Evolutionary conservation across 2,113 vertebrate species (phyloP), one percentile per base, ranked within the genome.

Genomic region (Gorsachius goisagi): DNA sequence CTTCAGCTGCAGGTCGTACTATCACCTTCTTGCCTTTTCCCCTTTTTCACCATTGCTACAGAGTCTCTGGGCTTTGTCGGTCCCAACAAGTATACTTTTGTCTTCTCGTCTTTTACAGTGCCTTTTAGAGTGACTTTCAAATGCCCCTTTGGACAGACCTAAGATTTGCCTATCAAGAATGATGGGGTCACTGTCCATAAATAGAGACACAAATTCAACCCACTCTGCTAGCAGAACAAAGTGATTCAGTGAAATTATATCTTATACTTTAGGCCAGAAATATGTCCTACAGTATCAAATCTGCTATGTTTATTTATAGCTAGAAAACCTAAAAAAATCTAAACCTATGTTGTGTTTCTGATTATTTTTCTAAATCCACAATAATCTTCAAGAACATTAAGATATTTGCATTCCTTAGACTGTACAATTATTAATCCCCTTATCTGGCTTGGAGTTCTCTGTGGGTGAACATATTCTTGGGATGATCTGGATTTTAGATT

Each of bases 331-430:
- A 45, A 83, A 92, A 96, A 83, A 93, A 64, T 53, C 71, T 89
- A 97, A 98, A 96, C 96, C 94, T 94, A 60, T 95, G 91, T 96
- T 95, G 92, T 91, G 30, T 74, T 95, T 96, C 82, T 97, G 94
- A 98, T 98, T 97, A 95, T 97, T 97, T 97, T 97, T 94, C 91
- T 97, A 97, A 98, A 97, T 98, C 95, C 95, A 88, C 78, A 87
- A 50, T 98, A 98, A 98, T 98, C 97, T 97, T 96, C 85, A 95
- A 94, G 96, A 97, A 97, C 56, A 95, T 95, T 97, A 94, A 96
- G 90, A 97, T 96, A 95, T 97, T 97, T 98, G 89, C 92, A 91
- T 97, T 95, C 80, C 92, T 97, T 73, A 95, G 89, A 93, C 84
- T 95, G 91, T 97, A 95, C 82, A 91, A 78, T 97, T 97, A 96